phyloP scores from a whole-genome alignment of 2,113 vertebrate genomes.

The Cephalopterus ornatus region DNA sequence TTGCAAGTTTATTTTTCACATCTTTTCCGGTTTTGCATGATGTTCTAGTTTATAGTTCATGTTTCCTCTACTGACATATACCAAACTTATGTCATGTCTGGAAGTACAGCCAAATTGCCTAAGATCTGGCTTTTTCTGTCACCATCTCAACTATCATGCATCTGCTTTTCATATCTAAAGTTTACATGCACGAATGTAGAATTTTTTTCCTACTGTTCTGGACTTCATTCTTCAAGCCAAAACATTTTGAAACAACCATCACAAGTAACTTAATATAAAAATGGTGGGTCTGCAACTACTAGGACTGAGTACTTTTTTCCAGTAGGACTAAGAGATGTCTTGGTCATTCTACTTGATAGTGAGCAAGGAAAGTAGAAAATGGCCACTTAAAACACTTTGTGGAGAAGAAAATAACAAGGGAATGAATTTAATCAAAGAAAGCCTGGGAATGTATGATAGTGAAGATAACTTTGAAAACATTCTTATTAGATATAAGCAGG shows the following conservation, averaged over 20 bases:
- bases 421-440: background rate
- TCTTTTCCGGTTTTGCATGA: background rate
- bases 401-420: background rate
- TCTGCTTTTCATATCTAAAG: constrained; percentile 12
- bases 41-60: background rate
- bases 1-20: background rate
- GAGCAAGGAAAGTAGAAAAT: background rate
- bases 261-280: background rate
- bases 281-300: background rate
- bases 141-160: background rate
- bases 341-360: background rate
- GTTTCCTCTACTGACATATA: background rate
- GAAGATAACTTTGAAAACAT: background rate
- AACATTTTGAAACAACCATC: background rate
- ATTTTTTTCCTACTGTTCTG: background rate
- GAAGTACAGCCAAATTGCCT: constrained; percentile 1
- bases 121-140: background rate
- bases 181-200: background rate
- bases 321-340: background rate
- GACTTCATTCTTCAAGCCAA: background rate
- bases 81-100: background rate
- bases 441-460: background rate
- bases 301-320: background rate
- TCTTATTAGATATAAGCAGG: background rate
- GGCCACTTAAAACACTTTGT: background rate